phyloP scores from a whole-genome alignment of 1,140 invertebrate genomes.

The Lasaia peninsularis region DNA sequence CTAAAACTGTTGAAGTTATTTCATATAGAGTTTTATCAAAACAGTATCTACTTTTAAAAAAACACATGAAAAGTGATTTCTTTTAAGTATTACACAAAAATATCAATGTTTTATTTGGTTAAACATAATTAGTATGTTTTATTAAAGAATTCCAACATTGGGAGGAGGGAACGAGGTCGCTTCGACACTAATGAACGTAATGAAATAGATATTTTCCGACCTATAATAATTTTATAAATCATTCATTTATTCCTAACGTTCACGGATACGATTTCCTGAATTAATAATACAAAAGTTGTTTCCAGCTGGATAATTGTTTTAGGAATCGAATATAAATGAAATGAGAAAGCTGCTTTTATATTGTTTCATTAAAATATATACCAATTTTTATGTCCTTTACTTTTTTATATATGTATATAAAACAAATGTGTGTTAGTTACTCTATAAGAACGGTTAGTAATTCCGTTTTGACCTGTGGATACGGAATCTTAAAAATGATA shows the following conservation, averaged over 20 bases:
- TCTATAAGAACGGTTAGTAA: no score
- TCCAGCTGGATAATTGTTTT: constrained; percentile 4
- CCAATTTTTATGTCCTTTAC: no score
- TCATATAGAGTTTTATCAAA: no score
- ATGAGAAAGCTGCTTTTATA: background rate
- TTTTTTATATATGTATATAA: no score
- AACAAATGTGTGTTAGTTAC: no score
- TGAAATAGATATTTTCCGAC: constrained; percentile 72
- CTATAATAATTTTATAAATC: constrained; percentile 52
- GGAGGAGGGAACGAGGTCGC: constrained; percentile 43
- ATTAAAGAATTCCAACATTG: constrained; percentile 68
- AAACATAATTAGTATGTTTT: background rate
- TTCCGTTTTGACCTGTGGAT: no score
- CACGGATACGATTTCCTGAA: constrained; percentile 27
- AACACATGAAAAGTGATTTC: no score
- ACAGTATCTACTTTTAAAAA: no score
- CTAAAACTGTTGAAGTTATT: no score
- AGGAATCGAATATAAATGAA: constrained; percentile 3
- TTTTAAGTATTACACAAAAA: no score
- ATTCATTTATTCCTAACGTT: constrained; percentile 23
- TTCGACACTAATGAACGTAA: constrained; percentile 69
- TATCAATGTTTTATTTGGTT: background rate
- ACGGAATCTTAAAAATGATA: no score
- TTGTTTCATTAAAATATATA: no score
- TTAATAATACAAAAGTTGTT: constrained; percentile 13